Percentiles rank a stretch among this genome's conserved stretches.
These are phyloP conservation scores for Clistopyga incitator DNA, from an alignment of 2,888 invertebrate genomes.

Conservation along the genomic window DNA sequence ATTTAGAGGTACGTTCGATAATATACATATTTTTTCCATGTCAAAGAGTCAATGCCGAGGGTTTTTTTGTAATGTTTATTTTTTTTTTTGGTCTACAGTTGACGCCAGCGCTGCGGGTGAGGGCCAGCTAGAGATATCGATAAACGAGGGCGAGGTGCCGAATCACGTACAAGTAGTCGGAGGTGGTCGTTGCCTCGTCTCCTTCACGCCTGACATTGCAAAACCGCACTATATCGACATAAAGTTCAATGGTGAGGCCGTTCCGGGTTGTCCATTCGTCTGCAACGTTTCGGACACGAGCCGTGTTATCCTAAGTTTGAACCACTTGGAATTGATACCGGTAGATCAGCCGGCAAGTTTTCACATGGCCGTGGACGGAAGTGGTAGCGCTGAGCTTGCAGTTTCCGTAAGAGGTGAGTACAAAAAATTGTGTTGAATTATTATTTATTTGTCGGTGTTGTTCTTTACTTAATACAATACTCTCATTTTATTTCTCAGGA, in stretches of 20 bases:
- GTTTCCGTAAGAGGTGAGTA: constrained; percentile 92
- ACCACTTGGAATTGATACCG: constrained; percentile 93
- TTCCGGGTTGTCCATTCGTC: constrained; percentile 95
- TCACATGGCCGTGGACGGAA: constrained; percentile 91
- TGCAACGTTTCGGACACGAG: constrained; percentile 93
- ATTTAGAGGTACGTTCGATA: constrained; percentile 91
- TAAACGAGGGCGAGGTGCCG: constrained; percentile 99
- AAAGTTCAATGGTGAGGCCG: constrained; percentile 97
- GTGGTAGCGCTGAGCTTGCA: constrained; percentile 91
- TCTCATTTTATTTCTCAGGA: constrained; percentile 84
- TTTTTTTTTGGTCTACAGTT: constrained; percentile 86
- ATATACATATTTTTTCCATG: background rate
- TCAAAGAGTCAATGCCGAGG: background rate
- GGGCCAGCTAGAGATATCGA: constrained; percentile 99
- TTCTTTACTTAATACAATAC: no score
- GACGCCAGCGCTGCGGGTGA: constrained; percentile 99
- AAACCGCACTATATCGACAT: constrained; percentile 97
- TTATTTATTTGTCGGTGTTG: no score
- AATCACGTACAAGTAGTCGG: constrained; percentile 99
- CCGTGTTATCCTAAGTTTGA: constrained; percentile 90
- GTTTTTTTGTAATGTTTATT: background rate
- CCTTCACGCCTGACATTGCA: constrained; percentile 96
- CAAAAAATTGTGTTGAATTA: no score
- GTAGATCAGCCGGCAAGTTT: constrained; percentile 92
- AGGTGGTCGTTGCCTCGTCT: constrained; percentile 96